Evolutionary conservation across 2,113 vertebrate species (phyloP).

Genomic region (Silurus glanis): DNA sequence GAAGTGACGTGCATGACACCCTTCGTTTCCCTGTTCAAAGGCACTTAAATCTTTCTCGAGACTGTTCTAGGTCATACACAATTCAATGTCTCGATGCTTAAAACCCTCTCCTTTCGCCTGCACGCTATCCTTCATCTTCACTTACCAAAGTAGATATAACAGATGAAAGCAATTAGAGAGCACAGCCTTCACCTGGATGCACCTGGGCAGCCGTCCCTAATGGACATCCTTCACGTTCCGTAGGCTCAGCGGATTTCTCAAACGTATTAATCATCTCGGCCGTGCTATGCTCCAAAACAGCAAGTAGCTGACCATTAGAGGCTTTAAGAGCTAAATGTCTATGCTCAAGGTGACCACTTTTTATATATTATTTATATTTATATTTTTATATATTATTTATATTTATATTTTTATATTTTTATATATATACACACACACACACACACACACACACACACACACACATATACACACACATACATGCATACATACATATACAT

Average conservation of each 20-base stretch:
- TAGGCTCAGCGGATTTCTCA: slow-evolving; percentile 22
- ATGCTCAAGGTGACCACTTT: slow-evolving; percentile 20
- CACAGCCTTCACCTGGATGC: slow-evolving; percentile 24
- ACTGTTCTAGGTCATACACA: slow-evolving; percentile 18
- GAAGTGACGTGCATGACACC: neutral
- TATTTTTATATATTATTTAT: too few species aligned
- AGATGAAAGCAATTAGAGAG: slow-evolving; percentile 18
- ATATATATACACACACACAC: too few species aligned
- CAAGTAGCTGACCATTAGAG: neutral
- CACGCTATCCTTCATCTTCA: neutral
- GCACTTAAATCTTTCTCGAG: neutral
- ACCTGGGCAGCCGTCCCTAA: slow-evolving; percentile 13
- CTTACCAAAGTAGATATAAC: slow-evolving; percentile 16
- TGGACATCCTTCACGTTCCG: slow-evolving; percentile 31
- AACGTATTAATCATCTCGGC: slow-evolving; percentile 22
- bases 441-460: too few species aligned
- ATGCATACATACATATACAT: too few species aligned
- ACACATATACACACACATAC: too few species aligned
- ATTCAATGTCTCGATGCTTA: neutral
- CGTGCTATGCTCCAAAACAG: neutral
- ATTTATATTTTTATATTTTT: too few species aligned
- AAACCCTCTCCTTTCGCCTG: neutral
- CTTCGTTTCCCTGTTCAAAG: neutral
- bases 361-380: too few species aligned
- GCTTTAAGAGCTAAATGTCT: slow-evolving; percentile 6